phyloP scores from a whole-genome alignment of 1,140 invertebrate genomes.

The Eubasilissa regina region DNA sequence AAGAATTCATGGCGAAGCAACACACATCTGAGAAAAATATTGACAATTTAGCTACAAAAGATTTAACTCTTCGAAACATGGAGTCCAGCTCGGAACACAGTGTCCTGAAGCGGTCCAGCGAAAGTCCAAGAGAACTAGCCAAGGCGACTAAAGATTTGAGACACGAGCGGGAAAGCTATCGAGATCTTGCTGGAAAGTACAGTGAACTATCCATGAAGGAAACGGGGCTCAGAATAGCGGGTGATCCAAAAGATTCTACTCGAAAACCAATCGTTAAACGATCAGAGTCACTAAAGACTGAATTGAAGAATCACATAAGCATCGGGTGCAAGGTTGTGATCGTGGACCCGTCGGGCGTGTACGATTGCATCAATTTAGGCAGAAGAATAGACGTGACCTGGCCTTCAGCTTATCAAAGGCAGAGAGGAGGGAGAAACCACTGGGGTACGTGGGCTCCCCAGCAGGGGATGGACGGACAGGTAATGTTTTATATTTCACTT shows the following conservation, averaged over 20 bases:
- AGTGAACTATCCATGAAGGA: conserved; percentile 69
- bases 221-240: conserved; percentile 59
- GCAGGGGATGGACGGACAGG: conserved; percentile 91
- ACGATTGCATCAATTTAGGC: conserved; percentile 92
- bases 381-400: conserved; percentile 91
- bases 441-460: conserved; percentile 94
- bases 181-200: conserved; percentile 69
- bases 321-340: conserved; percentile 74
- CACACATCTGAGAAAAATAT: conserved; percentile 58
- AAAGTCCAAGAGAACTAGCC: conserved; percentile 68
- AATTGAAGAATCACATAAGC: conserved; percentile 70
- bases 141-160: conserved; percentile 69
- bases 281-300: conserved; percentile 70
- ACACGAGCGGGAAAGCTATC: conserved; percentile 69
- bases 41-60: conserved; percentile 55
- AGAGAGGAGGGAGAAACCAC: conserved; percentile 85
- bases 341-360: conserved; percentile 76
- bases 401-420: conserved; percentile 91
- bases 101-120: conserved; percentile 62
- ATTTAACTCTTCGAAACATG: conserved; percentile 52
- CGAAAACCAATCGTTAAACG: conserved; percentile 67
- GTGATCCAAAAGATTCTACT: conserved; percentile 65
- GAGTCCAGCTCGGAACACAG: conserved; percentile 59
- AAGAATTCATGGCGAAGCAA: conserved; percentile 52
- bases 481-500: conserved; percentile 61